Evolutionary conservation across 2,888 invertebrate genomes (phyloP), one percentile per base, ranked within the genome.

Genomic region (Nymphalis polychloros): DNA sequence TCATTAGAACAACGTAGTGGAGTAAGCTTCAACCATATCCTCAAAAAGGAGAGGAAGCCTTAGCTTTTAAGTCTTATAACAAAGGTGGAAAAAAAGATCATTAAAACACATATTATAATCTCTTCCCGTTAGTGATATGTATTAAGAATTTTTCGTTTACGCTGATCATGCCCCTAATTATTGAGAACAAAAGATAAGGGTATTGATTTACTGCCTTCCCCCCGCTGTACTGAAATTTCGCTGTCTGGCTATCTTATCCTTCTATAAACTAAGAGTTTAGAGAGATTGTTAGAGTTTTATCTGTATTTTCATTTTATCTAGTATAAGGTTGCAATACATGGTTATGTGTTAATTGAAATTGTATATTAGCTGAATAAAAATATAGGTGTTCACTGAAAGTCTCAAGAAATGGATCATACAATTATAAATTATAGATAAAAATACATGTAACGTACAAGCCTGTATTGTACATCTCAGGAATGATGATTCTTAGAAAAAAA

Each of bases 131-230:
- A 67, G 61, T 55, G 50, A 69, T 63, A 77, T 79, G 81, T 82
- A 74, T 81, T 71, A 72, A 77, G 78, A 79, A 86, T 84, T 83
- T 76, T 79, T 79, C 81, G 76, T 81, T 82, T 71, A 72, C 78
- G 74, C 72, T 76, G 71, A 78, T 77, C 76, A 76, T 76, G 77
- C 73, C 74, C 77, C 78, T 83, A 84, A 87, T 86, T 84, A 84
- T 79, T 75, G 74, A 70, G 81, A 83, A 85, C 85, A 86, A 86
- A 84, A 82, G 83, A 79, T 73, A 75, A 71, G 72, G 79, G 35
- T 57, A 59, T 64, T 68, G 49, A 64, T 81, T 82, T 78, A 84
- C 82, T 81, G 80, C 80, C 74, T 75, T 31, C 41, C 4, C 13
- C 68, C 60, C 48, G 65, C 67, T 55, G 67, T 62, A 59, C 57